Evolutionary conservation across 2,113 vertebrate genomes (phyloP), one percentile per base, ranked within the genome.

Genomic region (Drymodes brunneopygia): DNA sequence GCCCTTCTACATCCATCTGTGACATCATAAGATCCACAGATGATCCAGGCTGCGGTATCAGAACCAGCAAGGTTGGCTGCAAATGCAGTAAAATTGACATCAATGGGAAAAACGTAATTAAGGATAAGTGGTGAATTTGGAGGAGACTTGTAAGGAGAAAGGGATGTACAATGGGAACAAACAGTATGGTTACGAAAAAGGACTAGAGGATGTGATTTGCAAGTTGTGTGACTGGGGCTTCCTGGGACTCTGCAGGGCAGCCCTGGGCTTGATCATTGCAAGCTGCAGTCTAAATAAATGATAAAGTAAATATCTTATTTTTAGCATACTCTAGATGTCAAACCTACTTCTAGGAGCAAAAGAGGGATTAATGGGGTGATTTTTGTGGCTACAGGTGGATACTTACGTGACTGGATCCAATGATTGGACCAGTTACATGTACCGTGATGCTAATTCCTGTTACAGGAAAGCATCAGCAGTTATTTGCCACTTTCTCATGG

Each of bases 371-470:
- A 61, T 28, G 7, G 4, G 3, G 4, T 65, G 12, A 29, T 67
- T 80, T 92, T 21, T 64, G 36, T 77, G 28, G 6, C 36, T 73
- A 16, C 8, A 78, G 3, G 14, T n/a, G 7, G 21, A 22, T 65
- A 33, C 21, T 27, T 56, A 51, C 6, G 15, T 36, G n/a, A 47
- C 12, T 65, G 12, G 33, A 81, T 47, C 19, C 16, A 65, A 1
- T 35, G 10, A 7, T 33, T 0, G 0, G 48, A 57, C 35, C 2
- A 1, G 3, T 33, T 61, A n/a, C 5, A 22, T 4, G 11, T 42
- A 62, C 31, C 0, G 0, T 29, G 35, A 82, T 24, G 50, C 7
- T 24, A 42, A 36, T 69, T 36, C 15, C 11, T 45, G 12, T 31
- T 48, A 6, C 7, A 66, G 27, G 36, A 73, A 11, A 77, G 6